phyloP scores from a whole-genome alignment of 2,113 vertebrate species.

The Seriola rivoliana region DNA sequence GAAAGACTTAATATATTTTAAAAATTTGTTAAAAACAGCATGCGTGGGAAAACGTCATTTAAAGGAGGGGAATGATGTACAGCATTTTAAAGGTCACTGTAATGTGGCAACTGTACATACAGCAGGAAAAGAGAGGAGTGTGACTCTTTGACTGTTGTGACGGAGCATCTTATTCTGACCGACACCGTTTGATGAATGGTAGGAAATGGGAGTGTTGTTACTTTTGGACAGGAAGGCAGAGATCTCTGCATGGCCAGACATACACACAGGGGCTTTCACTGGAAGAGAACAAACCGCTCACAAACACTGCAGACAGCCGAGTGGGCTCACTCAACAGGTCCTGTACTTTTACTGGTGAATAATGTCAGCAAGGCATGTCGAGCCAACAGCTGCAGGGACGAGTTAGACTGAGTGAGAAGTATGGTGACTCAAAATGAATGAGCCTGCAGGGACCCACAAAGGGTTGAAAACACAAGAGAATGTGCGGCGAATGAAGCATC shows the following conservation, averaged over 20 bases:
- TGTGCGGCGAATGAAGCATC: constrained; percentile 2
- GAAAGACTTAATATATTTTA: constrained; percentile 35
- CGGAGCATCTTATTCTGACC: constrained; percentile 37
- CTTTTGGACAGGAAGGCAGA: constrained; percentile 59
- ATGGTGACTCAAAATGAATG: neutral
- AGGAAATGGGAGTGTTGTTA: constrained; percentile 65
- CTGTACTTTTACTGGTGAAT: constrained; percentile 25
- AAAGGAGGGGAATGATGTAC: constrained; percentile 48
- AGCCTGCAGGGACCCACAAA: neutral
- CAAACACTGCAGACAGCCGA: constrained; percentile 28
- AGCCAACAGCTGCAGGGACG: constrained; percentile 42
- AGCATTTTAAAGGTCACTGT: constrained; percentile 40
- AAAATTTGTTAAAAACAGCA: constrained; percentile 29
- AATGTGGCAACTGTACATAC: constrained; percentile 18
- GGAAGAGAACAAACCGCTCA: constrained; percentile 33
- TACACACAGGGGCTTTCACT: constrained; percentile 40
- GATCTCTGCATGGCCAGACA: constrained; percentile 36
- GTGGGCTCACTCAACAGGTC: constrained; percentile 27
- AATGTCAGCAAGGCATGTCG: constrained; percentile 44
- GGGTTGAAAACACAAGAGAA: neutral
- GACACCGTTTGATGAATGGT: constrained; percentile 48
- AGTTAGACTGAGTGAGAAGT: constrained; percentile 3
- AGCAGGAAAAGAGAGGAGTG: constrained; percentile 34
- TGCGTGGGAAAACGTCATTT: constrained; percentile 65
- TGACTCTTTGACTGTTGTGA: constrained; percentile 14